phyloP scores from a whole-genome alignment of 2,888 invertebrate species.

The Glyphotaelius pellucidus region DNA sequence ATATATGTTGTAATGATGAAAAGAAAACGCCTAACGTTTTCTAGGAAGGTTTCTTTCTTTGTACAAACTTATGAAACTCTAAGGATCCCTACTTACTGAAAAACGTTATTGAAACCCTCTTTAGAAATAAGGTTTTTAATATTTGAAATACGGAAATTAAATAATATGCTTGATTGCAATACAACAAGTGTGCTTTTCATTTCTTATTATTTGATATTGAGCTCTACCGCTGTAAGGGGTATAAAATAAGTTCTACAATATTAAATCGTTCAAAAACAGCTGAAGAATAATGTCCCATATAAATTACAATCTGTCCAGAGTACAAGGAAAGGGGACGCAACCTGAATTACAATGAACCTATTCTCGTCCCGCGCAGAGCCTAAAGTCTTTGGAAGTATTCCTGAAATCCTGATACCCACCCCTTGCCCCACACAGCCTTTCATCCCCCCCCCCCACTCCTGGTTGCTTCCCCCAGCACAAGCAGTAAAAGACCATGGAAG shows the following conservation, averaged over 20 bases:
- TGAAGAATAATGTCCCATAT: slow-evolving; percentile 32
- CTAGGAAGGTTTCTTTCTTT: not conserved
- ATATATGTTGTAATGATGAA: not conserved
- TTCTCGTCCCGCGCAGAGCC: slow-evolving; percentile 23
- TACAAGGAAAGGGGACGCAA: not conserved
- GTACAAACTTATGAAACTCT: not conserved
- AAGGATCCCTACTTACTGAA: not conserved
- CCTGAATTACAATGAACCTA: slow-evolving; percentile 27
- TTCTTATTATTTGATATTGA: not conserved
- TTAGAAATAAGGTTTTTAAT: not conserved
- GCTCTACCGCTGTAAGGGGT: not conserved
- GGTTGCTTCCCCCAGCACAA: not conserved
- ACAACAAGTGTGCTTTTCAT: not conserved
- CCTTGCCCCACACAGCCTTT: not conserved
- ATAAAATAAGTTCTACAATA: not conserved
- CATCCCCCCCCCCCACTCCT: not conserved
- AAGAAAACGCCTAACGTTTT: not conserved
- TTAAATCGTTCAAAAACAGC: slow-evolving; percentile 24
- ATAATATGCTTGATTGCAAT: not conserved
- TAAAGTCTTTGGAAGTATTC: slow-evolving; percentile 27
- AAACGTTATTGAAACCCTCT: not conserved
- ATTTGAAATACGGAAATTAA: not conserved
- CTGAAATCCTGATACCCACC: slow-evolving; percentile 38
- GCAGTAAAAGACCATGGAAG: not conserved
- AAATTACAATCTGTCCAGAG: slow-evolving; percentile 35